Base-by-base conservation (phyloP, 2,797 vertebrate species). In the Sus cebifrons region DNA sequence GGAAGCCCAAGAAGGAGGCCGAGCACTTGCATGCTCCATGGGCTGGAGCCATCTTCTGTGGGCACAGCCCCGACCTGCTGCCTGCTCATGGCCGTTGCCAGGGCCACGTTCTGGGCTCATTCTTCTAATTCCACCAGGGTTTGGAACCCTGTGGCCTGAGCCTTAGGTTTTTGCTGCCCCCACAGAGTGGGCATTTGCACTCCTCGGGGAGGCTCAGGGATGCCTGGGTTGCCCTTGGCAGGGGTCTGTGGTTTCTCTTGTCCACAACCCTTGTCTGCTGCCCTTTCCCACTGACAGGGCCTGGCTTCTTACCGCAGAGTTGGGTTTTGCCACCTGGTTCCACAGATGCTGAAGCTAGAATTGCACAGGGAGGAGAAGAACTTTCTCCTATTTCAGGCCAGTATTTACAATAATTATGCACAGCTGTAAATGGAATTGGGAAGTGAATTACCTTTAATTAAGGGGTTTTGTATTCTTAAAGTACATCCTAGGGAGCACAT, bases 371-470 rank as follows among this genome's bases (percentile, higher is more conserved):
- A 10, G 49, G 49, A 77, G 67, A 84, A 77, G 56, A 82, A 74
- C 92, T 74, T 52, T 88, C 52, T 94, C 81, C 86, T 97, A 60
- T 88, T 96, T 83, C 40, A 89, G 94, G 78, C 29, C 68, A 94
- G 81, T 97, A 84, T 96, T 97, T 97, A 93, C 36, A 81, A 54
- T 96, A 91, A 97, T 97, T 96, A 94, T 10, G 40, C 64, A n/a
- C 68, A 86, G 75, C 94, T 60, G 54, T 83, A 93, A 91, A 96
- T 87, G 86, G 91, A 94, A 89, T 84, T 94, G 62, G 91, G 87
- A 40, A 94, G 89, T 60, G 71, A 96, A 96, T 96, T 97, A 64
- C 83, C 71, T 89, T 95, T 89, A 96, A 95, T 97, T 87, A 96
- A 75, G 60, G 65, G 64, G n/a, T 67, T 67, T 85, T 96, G 95